These are phyloP conservation scores for Acronicta psi DNA, from an alignment of 2,888 invertebrate genomes.

Conservation along the genomic window DNA sequence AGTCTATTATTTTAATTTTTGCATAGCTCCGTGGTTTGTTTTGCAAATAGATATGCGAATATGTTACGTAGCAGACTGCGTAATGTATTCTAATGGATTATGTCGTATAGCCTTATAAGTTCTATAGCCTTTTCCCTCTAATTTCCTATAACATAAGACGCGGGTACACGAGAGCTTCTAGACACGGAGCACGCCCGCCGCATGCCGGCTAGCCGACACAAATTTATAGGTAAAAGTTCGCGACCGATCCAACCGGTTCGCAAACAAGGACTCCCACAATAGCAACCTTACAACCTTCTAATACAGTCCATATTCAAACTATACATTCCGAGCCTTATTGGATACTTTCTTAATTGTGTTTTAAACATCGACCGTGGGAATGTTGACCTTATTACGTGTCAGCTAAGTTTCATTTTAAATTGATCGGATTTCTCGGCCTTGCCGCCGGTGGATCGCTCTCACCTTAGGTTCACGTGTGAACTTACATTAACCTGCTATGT, in stretches of 20 bases:
- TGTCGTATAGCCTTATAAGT: slow-evolving; percentile 20
- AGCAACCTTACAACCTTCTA: slow-evolving; percentile 66
- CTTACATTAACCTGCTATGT: slow-evolving; percentile 85
- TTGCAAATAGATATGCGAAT: too few relatives aligned
- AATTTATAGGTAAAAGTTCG: slow-evolving; percentile 90
- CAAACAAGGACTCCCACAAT: slow-evolving; percentile 63
- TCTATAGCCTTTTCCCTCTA: slow-evolving; percentile 47
- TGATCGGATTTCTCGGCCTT: slow-evolving; percentile 81
- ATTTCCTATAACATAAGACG: slow-evolving; percentile 66
- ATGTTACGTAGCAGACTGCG: too few relatives aligned
- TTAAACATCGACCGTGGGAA: slow-evolving; percentile 73
- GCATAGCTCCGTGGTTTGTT: too few relatives aligned
- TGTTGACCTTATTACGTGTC: slow-evolving; percentile 78
- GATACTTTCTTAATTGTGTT: slow-evolving; percentile 88
- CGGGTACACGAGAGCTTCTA: slow-evolving; percentile 75
- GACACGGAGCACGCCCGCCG: slow-evolving; percentile 73
- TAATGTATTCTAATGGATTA: too few relatives aligned
- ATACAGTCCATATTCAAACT: slow-evolving; percentile 72
- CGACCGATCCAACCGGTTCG: slow-evolving; percentile 85
- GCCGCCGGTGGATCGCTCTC: slow-evolving; percentile 87
- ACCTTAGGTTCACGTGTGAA: slow-evolving; percentile 88
- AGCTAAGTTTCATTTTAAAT: slow-evolving; percentile 75
- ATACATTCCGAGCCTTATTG: slow-evolving; percentile 72
- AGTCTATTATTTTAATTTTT: too few relatives aligned
- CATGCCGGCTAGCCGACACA: slow-evolving; percentile 84